Conservation (phyloP, 1,140 invertebrate genomes). For the Heliconius hermathena region DNA sequence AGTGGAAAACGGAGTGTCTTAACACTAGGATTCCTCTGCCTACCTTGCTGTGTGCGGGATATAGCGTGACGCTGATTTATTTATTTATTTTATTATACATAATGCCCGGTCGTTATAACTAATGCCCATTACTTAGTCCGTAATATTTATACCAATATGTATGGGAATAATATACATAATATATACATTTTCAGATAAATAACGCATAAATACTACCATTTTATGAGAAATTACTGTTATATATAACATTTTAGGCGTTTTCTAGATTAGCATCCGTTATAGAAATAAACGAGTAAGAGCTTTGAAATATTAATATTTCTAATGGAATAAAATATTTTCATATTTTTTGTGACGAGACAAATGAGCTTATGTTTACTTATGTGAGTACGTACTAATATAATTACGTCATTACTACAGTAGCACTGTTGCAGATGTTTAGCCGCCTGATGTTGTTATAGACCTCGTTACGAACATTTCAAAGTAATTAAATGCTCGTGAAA, state of each 20-base stretch:
- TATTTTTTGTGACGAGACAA: neutral
- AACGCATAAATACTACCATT: neutral
- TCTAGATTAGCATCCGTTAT: neutral
- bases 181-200: neutral
- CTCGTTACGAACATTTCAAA: constrained; percentile 4
- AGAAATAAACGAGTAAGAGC: no score
- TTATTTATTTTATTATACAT: no score
- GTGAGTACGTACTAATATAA: neutral
- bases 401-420: neutral
- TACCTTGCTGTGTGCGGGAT: no score
- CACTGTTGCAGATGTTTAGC: neutral
- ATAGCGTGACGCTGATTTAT: no score
- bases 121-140: no score
- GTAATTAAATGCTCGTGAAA: constrained; percentile 5
- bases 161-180: no score
- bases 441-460: neutral
- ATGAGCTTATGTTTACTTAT: neutral
- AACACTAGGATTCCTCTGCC: no score
- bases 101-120: no score
- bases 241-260: neutral
- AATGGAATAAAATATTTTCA: neutral
- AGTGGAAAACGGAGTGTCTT: no score
- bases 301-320: neutral
- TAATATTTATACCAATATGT: no score
- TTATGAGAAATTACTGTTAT: neutral